These are phyloP conservation scores for Struthidea cinerea DNA, from an alignment of 2,113 vertebrate genomes.

Conservation along the genomic window DNA sequence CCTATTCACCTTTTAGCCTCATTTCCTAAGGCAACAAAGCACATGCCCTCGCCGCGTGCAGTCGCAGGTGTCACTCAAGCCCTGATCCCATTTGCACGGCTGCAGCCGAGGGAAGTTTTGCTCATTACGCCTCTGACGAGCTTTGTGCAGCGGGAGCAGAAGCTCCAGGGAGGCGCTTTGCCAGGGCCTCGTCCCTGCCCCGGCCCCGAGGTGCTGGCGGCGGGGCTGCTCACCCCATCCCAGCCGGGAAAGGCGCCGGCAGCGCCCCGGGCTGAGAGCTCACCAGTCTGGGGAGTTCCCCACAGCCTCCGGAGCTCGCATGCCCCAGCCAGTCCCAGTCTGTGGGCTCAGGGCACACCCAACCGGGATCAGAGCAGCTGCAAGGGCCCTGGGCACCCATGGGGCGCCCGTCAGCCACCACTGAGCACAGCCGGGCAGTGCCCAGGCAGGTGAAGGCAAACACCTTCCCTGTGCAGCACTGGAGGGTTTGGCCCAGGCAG, in stretches of 20 bases:
- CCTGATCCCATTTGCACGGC: background rate
- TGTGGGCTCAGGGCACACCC: background rate
- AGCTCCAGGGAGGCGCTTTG: background rate
- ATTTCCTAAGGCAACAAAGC: background rate
- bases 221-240: background rate
- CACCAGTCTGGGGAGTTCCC: background rate
- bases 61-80: background rate
- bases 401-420: accelerated
- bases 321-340: background rate
- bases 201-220: background rate
- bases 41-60: background rate
- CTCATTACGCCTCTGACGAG: background rate
- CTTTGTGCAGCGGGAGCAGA: background rate
- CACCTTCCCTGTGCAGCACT: accelerated
- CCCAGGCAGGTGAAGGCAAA: background rate
- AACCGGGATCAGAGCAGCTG: background rate
- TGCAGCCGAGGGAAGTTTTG: background rate
- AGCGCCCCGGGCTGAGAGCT: background rate
- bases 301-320: background rate
- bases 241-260: accelerated
- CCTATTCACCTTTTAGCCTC: slow-evolving; percentile 26
- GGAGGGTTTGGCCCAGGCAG: background rate
- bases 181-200: background rate
- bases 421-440: background rate
- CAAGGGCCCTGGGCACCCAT: accelerated